Evolutionary conservation across 2,888 invertebrate species (phyloP).

Genomic region (Tridacna gigas): DNA sequence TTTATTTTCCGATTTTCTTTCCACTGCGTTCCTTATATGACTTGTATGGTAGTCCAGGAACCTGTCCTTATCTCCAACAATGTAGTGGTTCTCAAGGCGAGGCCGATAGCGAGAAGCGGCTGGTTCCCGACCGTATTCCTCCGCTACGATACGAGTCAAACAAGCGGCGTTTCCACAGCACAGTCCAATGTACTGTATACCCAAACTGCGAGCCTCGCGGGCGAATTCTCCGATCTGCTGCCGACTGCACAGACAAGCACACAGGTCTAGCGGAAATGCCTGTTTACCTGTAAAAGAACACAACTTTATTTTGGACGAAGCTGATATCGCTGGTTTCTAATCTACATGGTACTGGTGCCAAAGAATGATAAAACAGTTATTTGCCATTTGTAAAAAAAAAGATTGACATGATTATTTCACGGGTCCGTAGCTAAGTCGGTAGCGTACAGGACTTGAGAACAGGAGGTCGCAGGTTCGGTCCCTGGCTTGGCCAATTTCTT

Average conservation of each 20-base stretch:
- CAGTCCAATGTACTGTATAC: slow-evolving; percentile 78
- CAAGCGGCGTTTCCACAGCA: slow-evolving; percentile 78
- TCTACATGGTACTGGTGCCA: no score
- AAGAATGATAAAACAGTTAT: no score
- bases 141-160: slow-evolving; percentile 73
- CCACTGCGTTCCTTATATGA: background rate
- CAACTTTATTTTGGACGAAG: no score
- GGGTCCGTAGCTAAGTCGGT: no score
- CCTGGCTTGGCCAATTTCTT: no score
- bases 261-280: slow-evolving; percentile 73
- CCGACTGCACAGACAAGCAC: slow-evolving; percentile 64
- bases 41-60: slow-evolving; percentile 4
- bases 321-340: no score
- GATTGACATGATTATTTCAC: no score
- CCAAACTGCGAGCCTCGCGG: slow-evolving; percentile 68
- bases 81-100: slow-evolving; percentile 64
- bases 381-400: no score
- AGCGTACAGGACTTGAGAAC: no score
- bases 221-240: slow-evolving; percentile 74
- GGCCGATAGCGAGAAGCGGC: slow-evolving; percentile 70
- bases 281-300: slow-evolving; percentile 40
- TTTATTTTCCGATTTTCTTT: no score
- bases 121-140: slow-evolving; percentile 70
- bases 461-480: no score
- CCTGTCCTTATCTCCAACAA: slow-evolving; percentile 23